A percentile compares a stretch with the other conserved stretches of the same genome.
Conservation (phyloP, 2,113 vertebrate species). For the Copsychus sechellarum region DNA sequence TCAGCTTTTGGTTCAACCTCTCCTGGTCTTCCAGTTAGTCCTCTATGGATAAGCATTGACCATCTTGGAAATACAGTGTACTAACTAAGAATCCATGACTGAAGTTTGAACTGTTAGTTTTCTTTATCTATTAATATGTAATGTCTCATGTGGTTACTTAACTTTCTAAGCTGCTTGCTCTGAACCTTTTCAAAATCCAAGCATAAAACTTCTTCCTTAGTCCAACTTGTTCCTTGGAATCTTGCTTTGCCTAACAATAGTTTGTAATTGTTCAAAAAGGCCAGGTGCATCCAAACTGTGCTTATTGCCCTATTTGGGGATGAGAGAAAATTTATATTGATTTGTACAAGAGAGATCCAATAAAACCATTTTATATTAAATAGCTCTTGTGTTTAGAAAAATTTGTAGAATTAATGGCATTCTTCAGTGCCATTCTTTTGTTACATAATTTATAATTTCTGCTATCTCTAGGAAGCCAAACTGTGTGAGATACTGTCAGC, state of each 20-base stretch:
- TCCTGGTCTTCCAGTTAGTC: not conserved
- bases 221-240: not conserved
- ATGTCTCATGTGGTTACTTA: not conserved
- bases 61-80: not conserved
- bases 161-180: not conserved
- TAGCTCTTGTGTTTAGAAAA: not conserved
- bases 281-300: not conserved
- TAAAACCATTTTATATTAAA: not conserved
- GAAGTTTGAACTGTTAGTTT: not conserved
- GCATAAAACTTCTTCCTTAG: not conserved
- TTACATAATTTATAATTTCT: slow-evolving; percentile 40
- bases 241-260: not conserved
- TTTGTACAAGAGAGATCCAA: not conserved
- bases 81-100: not conserved
- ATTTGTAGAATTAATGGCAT: not conserved
- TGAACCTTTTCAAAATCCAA: not conserved
- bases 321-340: not conserved
- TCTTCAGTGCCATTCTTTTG: not conserved
- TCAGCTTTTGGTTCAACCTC: not conserved
- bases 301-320: not conserved
- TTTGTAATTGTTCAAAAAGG: not conserved
- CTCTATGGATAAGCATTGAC: not conserved
- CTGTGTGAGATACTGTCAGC: slow-evolving; percentile 73
- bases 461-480: slow-evolving; percentile 77
- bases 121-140: not conserved